phyloP scores from a whole-genome alignment of 2,888 invertebrate genomes.

The Kryphioiulus occultus region DNA sequence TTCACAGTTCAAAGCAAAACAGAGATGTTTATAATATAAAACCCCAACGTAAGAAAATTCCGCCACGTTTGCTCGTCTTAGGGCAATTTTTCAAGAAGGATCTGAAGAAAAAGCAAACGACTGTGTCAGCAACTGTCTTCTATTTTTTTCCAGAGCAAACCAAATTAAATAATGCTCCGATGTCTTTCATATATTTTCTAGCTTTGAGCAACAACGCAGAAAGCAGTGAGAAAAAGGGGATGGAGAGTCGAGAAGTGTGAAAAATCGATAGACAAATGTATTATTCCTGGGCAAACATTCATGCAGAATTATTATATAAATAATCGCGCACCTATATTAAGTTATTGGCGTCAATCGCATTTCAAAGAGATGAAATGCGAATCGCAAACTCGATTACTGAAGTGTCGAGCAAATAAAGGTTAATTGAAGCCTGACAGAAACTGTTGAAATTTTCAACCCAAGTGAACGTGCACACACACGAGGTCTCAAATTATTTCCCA shows the following conservation, averaged over 20 bases:
- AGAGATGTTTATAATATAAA: too few relatives aligned
- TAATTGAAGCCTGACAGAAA: constrained; percentile 18
- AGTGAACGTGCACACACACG: neutral
- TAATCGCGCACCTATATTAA: constrained; percentile 9
- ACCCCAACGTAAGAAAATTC: neutral
- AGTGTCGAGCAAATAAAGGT: constrained; percentile 17
- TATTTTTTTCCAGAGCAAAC: neutral
- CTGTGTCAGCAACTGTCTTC: neutral
- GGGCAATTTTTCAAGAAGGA: neutral
- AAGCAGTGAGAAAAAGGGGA: neutral
- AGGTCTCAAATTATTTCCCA: constrained; percentile 17
- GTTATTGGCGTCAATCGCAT: constrained; percentile 16
- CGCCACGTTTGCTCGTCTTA: constrained; percentile 4
- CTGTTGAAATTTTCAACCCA: neutral
- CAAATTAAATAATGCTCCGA: constrained; percentile 20
- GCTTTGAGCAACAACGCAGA: neutral
- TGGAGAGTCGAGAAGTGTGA: neutral
- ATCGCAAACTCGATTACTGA: neutral
- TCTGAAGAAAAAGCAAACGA: neutral
- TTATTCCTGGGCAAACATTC: constrained; percentile 17
- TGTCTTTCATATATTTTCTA: constrained; percentile 7
- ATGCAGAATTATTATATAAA: constrained; percentile 21
- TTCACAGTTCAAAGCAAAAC: too few relatives aligned
- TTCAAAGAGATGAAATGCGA: constrained; percentile 1
- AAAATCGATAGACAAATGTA: constrained; percentile 19